These are phyloP conservation scores for Bubalus kerabau DNA, from an alignment of 2,113 vertebrate species.

Conservation along the genomic window DNA sequence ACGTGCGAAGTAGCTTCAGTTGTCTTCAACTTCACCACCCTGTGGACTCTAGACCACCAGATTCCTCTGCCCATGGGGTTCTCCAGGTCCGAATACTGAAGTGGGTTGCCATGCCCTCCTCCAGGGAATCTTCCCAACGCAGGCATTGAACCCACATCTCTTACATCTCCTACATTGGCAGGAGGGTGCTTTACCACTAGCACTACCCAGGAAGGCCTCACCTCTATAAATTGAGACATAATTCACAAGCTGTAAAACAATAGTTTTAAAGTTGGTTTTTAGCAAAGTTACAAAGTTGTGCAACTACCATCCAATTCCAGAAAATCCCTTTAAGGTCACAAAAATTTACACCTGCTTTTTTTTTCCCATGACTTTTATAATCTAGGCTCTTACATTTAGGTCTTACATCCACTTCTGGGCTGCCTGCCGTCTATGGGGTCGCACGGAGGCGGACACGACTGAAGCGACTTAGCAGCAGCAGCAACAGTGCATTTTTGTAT, in stretches of 20 bases:
- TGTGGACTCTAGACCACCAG: not conserved
- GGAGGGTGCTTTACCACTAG: not conserved
- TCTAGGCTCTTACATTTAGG: not conserved
- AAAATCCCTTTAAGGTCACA: not conserved
- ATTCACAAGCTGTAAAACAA: not conserved
- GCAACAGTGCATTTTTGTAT: not conserved
- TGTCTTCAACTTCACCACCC: fast-evolving
- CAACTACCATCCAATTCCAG: not conserved
- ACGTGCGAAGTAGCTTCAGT: not conserved
- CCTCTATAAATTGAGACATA: not conserved
- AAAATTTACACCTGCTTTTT: not conserved
- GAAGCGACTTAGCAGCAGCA: too few species aligned
- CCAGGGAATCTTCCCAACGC: not conserved
- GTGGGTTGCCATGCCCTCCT: not conserved
- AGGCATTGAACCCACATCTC: not conserved
- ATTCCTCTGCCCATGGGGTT: not conserved
- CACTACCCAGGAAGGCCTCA: not conserved
- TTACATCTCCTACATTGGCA: not conserved
- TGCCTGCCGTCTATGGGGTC: too few species aligned
- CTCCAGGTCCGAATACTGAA: not conserved
- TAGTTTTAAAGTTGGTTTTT: not conserved
- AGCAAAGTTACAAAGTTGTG: not conserved
- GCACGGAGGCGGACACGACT: too few species aligned
- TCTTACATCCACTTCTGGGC: not conserved
- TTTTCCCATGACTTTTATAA: not conserved